Conservation (phyloP, 2,797 vertebrate genomes). For the Microctenopoma lineatum region DNA sequence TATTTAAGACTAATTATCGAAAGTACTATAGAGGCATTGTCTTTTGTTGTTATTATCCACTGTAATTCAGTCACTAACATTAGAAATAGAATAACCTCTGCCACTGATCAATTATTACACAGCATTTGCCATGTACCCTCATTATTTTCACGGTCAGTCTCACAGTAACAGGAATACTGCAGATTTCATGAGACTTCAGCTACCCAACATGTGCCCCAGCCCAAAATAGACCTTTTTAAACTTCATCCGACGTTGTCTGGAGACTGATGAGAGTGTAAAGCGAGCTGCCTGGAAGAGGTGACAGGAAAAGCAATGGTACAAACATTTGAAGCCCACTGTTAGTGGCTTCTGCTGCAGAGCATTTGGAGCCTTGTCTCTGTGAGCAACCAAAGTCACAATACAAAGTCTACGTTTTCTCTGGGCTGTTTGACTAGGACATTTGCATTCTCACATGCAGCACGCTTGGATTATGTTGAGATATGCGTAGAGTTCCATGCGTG, state of each 20-base stretch:
- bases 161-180: background rate
- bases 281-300: background rate
- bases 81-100: background rate
- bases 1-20: background rate
- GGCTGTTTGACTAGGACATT: too few species aligned
- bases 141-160: constrained; percentile 4
- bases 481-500: too few species aligned
- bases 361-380: constrained; percentile 2
- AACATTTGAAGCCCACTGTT: background rate
- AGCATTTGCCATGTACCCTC: background rate
- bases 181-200: background rate
- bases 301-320: constrained; percentile 3
- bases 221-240: constrained; percentile 1
- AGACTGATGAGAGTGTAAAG: background rate
- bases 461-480: too few species aligned
- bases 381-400: too few species aligned
- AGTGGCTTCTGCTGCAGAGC: background rate
- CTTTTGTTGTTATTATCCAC: background rate
- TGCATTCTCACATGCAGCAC: too few species aligned
- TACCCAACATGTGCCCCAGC: background rate
- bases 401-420: too few species aligned
- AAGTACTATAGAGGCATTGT: background rate
- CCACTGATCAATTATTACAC: background rate
- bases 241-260: background rate
- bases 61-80: background rate